phyloP scores from a whole-genome alignment of 64 coral and sea anemone genomes.

The Montipora foliosa region DNA sequence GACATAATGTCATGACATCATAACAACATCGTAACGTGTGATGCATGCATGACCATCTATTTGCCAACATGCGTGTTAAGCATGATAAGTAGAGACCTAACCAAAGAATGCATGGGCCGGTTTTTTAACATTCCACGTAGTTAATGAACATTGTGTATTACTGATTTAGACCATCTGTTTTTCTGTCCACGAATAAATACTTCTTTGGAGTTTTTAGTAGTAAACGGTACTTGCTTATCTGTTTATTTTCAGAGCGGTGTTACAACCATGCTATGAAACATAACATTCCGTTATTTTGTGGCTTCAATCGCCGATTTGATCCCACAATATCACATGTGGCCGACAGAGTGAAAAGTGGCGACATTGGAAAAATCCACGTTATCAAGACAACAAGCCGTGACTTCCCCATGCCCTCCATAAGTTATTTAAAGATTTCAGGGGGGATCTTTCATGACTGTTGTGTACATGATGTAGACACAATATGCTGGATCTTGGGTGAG shows the following conservation, averaged over 20 bases:
- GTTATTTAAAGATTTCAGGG: slow-evolving; percentile 75
- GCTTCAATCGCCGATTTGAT: slow-evolving; percentile 96
- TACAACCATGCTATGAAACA: slow-evolving; percentile 64
- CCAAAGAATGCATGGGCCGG: too few species aligned
- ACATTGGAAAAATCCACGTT: slow-evolving; percentile 76
- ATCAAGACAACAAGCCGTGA: slow-evolving; percentile 91
- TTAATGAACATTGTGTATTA: too few species aligned
- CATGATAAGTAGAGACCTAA: too few species aligned
- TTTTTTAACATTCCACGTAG: too few species aligned
- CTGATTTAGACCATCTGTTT: too few species aligned
- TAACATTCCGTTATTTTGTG: slow-evolving; percentile 70
- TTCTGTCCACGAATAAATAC: too few species aligned
- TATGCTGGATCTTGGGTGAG: slow-evolving; percentile 80
- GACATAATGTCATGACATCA: too few species aligned
- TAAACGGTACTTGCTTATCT: neutral
- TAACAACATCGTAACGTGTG: too few species aligned
- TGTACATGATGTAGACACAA: slow-evolving; percentile 84
- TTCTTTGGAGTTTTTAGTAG: too few species aligned
- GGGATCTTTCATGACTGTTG: slow-evolving; percentile 93
- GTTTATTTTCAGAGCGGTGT: slow-evolving; percentile 57
- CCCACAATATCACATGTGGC: slow-evolving; percentile 46
- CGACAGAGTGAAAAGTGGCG: slow-evolving; percentile 36
- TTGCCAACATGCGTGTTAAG: too few species aligned
- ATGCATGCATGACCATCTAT: too few species aligned
- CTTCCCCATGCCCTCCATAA: slow-evolving; percentile 55